phyloP scores from a whole-genome alignment of 1,140 invertebrate species.

The Diachasmimorpha longicaudata region DNA sequence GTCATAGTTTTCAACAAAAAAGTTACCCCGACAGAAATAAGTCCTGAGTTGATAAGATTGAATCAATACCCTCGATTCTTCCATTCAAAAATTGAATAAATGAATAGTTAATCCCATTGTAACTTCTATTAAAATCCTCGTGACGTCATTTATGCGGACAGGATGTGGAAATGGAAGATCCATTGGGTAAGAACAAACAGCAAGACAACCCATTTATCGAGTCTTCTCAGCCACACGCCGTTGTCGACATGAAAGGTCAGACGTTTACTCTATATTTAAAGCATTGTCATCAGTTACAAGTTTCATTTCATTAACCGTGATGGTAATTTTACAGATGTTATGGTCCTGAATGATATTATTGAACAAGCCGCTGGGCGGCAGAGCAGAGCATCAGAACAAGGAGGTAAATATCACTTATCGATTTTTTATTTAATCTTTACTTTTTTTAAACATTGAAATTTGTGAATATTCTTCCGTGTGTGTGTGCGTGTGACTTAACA shows the following conservation, averaged over 20 bases:
- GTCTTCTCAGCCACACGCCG: conserved; percentile 82
- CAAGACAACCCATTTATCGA: conserved; percentile 92
- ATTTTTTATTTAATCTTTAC: background rate
- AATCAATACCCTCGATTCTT: background rate
- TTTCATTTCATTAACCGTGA: conserved; percentile 11
- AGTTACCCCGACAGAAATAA: too few species aligned
- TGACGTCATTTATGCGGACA: conserved; percentile 43
- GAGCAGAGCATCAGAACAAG: conserved; percentile 83
- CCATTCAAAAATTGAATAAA: background rate
- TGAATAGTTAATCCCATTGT: background rate
- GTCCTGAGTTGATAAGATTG: too few species aligned
- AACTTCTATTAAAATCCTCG: background rate
- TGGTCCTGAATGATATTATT: conserved; percentile 97
- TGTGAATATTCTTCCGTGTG: conserved; percentile 4
- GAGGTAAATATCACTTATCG: conserved; percentile 71
- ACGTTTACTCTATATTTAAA: conserved; percentile 11
- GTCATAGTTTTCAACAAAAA: background rate
- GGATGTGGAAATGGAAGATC: conserved; percentile 79
- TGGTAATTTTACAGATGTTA: conserved; percentile 80
- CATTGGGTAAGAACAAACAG: conserved; percentile 83
- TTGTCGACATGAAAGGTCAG: conserved; percentile 93
- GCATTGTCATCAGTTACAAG: conserved; percentile 5
- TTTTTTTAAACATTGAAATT: conserved; percentile 5
- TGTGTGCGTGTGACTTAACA: conserved; percentile 13
- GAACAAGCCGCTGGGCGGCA: conserved; percentile 90